phyloP scores from a whole-genome alignment of 1,140 invertebrate species.

The Drosophila sturtevanti region DNA sequence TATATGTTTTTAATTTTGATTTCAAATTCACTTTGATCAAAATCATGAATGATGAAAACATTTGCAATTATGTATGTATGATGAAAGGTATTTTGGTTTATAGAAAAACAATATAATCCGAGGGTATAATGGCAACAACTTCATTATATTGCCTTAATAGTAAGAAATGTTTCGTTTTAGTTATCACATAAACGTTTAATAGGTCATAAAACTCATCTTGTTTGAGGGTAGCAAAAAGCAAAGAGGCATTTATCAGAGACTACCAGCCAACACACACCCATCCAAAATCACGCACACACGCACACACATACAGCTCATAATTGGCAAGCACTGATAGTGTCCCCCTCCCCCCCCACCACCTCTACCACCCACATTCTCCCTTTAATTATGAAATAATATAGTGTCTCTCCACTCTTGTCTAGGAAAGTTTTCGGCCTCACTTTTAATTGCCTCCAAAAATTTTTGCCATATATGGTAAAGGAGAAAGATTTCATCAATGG shows the following conservation, averaged over 20 bases:
- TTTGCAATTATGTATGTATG: constrained; percentile 18
- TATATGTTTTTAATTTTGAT: too few relatives aligned
- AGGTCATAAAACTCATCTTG: constrained; percentile 57
- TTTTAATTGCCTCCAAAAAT: constrained; percentile 66
- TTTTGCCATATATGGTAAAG: constrained; percentile 36
- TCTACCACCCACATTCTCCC: constrained; percentile 19
- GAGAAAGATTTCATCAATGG: too few relatives aligned
- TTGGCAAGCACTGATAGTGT: constrained; percentile 66
- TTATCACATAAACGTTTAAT: constrained; percentile 69
- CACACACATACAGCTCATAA: constrained; percentile 46
- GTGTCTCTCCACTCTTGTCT: constrained; percentile 4
- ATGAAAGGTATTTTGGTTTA: too few relatives aligned
- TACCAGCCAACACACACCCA: constrained; percentile 13
- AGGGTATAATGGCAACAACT: not conserved
- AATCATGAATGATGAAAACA: too few relatives aligned
- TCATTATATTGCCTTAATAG: constrained; percentile 26
- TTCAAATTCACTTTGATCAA: too few relatives aligned
- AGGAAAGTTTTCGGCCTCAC: constrained; percentile 45
- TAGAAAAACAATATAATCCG: not conserved
- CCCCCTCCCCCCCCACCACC: not conserved
- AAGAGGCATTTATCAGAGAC: not conserved
- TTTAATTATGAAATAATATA: constrained; percentile 56
- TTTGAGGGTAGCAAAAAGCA: not conserved
- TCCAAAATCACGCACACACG: constrained; percentile 12
- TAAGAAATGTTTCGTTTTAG: constrained; percentile 36